Evolutionary conservation across 2,797 vertebrate species (phyloP).

Genomic region (Cirrhinus molitorella): DNA sequence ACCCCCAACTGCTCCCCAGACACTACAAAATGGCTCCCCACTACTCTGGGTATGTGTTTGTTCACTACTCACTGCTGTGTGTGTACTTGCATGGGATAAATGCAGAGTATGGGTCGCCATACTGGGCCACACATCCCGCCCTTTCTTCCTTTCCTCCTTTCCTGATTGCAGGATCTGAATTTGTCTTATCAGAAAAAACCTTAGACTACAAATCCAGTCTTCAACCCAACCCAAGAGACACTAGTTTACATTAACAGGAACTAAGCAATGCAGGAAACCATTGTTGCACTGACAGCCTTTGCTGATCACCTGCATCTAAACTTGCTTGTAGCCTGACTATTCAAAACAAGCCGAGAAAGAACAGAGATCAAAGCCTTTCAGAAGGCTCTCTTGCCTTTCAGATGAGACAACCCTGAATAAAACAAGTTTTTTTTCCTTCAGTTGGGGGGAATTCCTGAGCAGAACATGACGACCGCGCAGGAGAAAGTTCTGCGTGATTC

Average conservation of each 20-base stretch:
- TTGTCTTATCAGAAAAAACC: not conserved
- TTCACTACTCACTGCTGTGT: too few relatives aligned
- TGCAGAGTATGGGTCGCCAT: too few relatives aligned
- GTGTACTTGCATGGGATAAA: too few relatives aligned
- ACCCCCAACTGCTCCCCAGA: too few relatives aligned
- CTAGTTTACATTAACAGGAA: not conserved
- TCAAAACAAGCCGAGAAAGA: conserved; percentile 18
- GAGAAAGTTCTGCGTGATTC: conserved; percentile 15
- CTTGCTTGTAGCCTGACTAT: not conserved
- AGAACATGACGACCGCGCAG: not conserved
- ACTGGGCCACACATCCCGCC: too few relatives aligned
- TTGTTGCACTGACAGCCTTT: not conserved
- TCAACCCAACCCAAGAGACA: not conserved
- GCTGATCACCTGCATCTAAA: not conserved
- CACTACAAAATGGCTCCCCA: too few relatives aligned
- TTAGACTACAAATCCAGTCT: not conserved
- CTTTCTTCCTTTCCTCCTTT: too few relatives aligned
- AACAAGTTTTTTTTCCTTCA: not conserved
- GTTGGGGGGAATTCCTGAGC: conserved; percentile 22
- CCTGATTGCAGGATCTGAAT: not conserved
- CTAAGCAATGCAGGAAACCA: not conserved
- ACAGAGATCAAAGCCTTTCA: not conserved
- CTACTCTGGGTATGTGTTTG: too few relatives aligned
- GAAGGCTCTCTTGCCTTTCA: conserved; percentile 6
- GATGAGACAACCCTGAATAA: conserved; percentile 11